Base-by-base conservation (phyloP, 2,797 vertebrate species). In the Diceros bicornis region DNA sequence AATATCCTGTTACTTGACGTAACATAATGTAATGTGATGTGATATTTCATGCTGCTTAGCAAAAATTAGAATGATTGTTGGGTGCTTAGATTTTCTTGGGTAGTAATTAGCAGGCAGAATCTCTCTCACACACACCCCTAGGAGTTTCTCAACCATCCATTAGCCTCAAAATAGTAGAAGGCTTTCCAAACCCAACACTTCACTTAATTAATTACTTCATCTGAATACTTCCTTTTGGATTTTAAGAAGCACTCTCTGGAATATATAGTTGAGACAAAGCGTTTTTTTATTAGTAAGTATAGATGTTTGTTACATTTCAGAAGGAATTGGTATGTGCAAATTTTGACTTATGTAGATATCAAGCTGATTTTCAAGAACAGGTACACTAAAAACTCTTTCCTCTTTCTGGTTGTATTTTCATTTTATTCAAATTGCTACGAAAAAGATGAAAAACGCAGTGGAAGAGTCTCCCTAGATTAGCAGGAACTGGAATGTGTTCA, bases 71-170 rank as follows among this genome's bases (percentile, higher is more conserved):
- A 96, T 97, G 97, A 97, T 95, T 96, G 89, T 98, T 98, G 96
- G 94, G 98, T 98, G 92, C 97, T 96, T 94, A 89, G 68, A 62
- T 96, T 95, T 97, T 98, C 97, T 94, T 86, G 79, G 97, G 93
- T 94, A 97, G 96, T 97, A 98, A 98, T 98, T 98, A 98, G 97
- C 95, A 97, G 97, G 93, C 94, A 95, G 94, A 98, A 97, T 98
- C 98, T 97, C 96, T 97, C 61, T 32, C 96, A 95, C 96, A 97
- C 96, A 95, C 69, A 83, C 71, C 96, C 90, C 97, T 50, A 97
- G 93, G 96, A 97, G 96, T 98, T 98, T 98, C 98, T 98, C 97
- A 98, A 94, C 94, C 97, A 97, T 98, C 97, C 94, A 50, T 96
- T 96, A 98, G 91, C 98, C 95, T 95, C 93, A 74, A 97, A 98